Conservation (phyloP, 1,140 invertebrate genomes). For the Parapsyche elsis region DNA sequence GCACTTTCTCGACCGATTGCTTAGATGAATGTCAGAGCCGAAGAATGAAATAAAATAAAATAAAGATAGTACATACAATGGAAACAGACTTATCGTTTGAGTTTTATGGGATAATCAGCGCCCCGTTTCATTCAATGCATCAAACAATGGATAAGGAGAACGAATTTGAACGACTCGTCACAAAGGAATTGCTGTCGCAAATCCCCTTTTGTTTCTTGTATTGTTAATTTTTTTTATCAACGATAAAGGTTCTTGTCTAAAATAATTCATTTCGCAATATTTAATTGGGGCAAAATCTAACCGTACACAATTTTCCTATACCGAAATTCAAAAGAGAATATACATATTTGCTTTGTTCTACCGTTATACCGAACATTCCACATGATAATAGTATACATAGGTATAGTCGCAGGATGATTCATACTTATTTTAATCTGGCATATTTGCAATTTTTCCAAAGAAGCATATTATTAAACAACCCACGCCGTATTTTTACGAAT, state of each 20-base stretch:
- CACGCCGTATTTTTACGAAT: not conserved
- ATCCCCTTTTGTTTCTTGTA: not conserved
- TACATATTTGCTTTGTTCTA: too few relatives aligned
- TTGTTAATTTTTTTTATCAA: not conserved
- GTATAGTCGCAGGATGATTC: too few relatives aligned
- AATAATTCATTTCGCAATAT: too few relatives aligned
- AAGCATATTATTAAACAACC: not conserved
- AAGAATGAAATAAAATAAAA: too few relatives aligned
- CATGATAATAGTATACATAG: too few relatives aligned
- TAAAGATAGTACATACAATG: not conserved
- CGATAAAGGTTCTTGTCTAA: too few relatives aligned
- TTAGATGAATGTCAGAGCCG: too few relatives aligned
- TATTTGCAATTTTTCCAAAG: not conserved
- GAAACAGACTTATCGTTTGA: not conserved
- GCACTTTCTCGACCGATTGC: too few relatives aligned
- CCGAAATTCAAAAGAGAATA: too few relatives aligned
- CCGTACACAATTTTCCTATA: too few relatives aligned
- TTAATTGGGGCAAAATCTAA: too few relatives aligned
- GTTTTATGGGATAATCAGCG: constrained; percentile 15
- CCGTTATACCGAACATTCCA: too few relatives aligned
- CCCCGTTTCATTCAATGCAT: not conserved
- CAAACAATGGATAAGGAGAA: not conserved
- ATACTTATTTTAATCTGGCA: not conserved
- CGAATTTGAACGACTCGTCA: not conserved
- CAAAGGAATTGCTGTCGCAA: not conserved